phyloP scores from a whole-genome alignment of 1,140 invertebrate genomes.

The Drosophila pachea region DNA sequence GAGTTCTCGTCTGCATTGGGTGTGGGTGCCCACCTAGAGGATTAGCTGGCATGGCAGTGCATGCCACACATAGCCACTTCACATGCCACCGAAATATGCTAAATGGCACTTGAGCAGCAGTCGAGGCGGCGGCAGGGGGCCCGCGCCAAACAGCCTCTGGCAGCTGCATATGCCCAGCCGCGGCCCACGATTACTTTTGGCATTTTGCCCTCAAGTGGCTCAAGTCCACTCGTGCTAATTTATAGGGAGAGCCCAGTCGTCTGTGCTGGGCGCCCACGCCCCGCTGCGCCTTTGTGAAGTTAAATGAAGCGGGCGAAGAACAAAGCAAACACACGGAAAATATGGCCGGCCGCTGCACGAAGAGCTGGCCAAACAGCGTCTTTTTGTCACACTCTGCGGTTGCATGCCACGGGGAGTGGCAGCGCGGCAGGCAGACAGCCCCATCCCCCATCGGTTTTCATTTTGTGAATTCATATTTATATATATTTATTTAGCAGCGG shows the following conservation, averaged over 20 bases:
- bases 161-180: neutral
- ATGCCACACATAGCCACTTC: slow-evolving; percentile 18
- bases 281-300: slow-evolving; percentile 31
- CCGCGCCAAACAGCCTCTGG: neutral
- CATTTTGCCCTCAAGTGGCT: slow-evolving; percentile 51
- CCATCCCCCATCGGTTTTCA: slow-evolving; percentile 30
- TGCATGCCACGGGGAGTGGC: slow-evolving; percentile 21
- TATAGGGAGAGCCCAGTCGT: slow-evolving; percentile 44
- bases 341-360: slow-evolving; percentile 31
- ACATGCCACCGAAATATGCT: slow-evolving; percentile 59
- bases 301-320: slow-evolving; percentile 54
- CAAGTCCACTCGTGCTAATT: slow-evolving; percentile 64
- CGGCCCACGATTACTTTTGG: slow-evolving; percentile 45
- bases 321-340: slow-evolving; percentile 42
- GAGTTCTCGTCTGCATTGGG: slow-evolving; percentile 30
- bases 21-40: neutral
- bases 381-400: slow-evolving; percentile 36
- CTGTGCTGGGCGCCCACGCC: slow-evolving; percentile 14
- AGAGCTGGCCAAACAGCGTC: slow-evolving; percentile 12
- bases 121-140: neutral
- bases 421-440: neutral
- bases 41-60: neutral
- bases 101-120: slow-evolving; percentile 63
- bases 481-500: slow-evolving; percentile 48
- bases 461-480: slow-evolving; percentile 41